Base-by-base conservation (phyloP, 2,888 invertebrate species). In the Elegia similella region DNA sequence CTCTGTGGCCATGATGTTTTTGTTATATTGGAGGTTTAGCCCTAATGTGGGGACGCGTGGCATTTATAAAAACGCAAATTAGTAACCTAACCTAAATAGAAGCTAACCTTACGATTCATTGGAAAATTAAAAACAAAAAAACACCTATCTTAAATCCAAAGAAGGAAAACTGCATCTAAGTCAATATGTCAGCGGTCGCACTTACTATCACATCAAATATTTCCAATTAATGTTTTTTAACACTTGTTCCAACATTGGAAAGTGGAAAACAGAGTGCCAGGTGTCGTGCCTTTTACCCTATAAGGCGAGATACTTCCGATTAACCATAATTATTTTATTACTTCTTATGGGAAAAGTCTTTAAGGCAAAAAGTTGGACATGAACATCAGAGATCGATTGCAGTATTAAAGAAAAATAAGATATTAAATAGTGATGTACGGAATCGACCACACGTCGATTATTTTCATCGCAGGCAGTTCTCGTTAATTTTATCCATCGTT, bases 181-280 rank as follows among this genome's bases (percentile, higher is more conserved):
- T 38, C 38, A 38, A 38, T 38, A 38, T 32, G 8, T 46, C 10
- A 12, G 17, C 10, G 17, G 6, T 12, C 16, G 15, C 2, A 17
- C 44, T 46, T 5, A 46, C 17, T 46, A 46, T 46, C 44, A 46
- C 44, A 2, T 50, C 50, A 50, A 50, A 52, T 38, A 52, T 30
- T 23, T 53, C 29, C 42, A 42, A 53, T 42, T 53, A 42, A 53
- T 53, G 16, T 50, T 53, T 53, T 43, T 30, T 43, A 42, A 30
- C 53, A 53, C 53, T 43, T 53, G 53, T 53, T 42, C 43, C 43
- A 42, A 42, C 42, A 44, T 65, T 75, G 72, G 85, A 86, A 87
- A 88, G 84, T 86, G 73, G 85, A 86, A 81, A 80, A 80, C 73
- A 75, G 70, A 69, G 73, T 73, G 72, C 75, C 75, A 72, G 74